Base-by-base conservation (phyloP, 2,888 invertebrate genomes). In the Vanessa cardui region DNA sequence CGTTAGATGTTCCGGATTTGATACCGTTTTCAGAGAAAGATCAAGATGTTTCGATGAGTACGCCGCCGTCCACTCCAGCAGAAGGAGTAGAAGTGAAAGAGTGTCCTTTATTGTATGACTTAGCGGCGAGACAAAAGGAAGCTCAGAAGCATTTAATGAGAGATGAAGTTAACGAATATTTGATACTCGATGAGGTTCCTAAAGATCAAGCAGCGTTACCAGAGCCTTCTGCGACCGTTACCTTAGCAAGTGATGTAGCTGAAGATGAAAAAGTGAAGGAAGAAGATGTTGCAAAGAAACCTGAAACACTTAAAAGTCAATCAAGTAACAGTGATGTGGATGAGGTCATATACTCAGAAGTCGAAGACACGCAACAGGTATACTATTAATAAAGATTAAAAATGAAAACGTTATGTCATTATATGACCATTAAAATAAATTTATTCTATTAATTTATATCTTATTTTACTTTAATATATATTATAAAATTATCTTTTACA, bases 281-380 rank as follows among this genome's bases (percentile, higher is more conserved):
- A n/a, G 68, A 67, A 18, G 73, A 71, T 31, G 62, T 68, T 6
- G 77, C 73, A 2, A 62, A 69, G 15, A 69, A 73, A 1, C 67
- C 73, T 0, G 78, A 77, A n/a, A 56, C 62, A 20, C 18, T 69
- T 20, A 44, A 72, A 12, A 68, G 69, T 62, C 70, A 68, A 44
- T 68, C 74, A n/a, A 54, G 46, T 66, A 64, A 18, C 59, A 66
- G 45, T 65, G 70, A 52, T 7, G 47, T 60, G 5, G 78, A 78
- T 16, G 89, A 91, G 68, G 88, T 78, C 65, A 89, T 90, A 66
- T 91, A 92, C 75, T 85, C 88, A 1, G 91, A 90, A 80, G 88
- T 90, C 16, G 89, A 87, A 50, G 86, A 90, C 58, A 70, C 74
- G 68, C 77, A 84, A 47, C 88, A 90, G 90, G 90, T 90, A 89